phyloP scores from a whole-genome alignment of 2,888 invertebrate species.

The Dioctria linearis region DNA sequence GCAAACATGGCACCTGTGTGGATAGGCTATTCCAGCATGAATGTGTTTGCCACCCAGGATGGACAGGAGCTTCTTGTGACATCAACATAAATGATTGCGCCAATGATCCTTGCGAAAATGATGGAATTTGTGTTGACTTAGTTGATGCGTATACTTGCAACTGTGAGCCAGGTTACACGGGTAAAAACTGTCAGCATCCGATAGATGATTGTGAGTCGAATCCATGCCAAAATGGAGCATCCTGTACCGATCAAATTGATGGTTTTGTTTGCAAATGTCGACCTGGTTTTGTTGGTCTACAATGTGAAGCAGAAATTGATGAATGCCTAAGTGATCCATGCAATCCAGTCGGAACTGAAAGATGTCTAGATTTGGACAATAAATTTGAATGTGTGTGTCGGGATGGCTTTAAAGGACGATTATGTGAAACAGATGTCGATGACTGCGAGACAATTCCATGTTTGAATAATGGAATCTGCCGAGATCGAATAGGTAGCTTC shows the following conservation, averaged over 20 bases:
- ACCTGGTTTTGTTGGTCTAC: constrained; percentile 92
- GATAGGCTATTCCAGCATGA: constrained; percentile 90
- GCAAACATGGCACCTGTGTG: constrained; percentile 93
- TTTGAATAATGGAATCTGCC: constrained; percentile 89
- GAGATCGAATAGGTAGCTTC: constrained; percentile 88
- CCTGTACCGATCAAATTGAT: constrained; percentile 89
- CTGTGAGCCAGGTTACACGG: constrained; percentile 95
- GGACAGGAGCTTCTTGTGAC: constrained; percentile 90
- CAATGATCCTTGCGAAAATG: constrained; percentile 90
- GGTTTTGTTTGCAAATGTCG: constrained; percentile 94
- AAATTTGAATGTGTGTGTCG: constrained; percentile 90
- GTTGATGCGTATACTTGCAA: constrained; percentile 88
- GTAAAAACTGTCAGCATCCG: constrained; percentile 92
- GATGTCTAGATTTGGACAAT: constrained; percentile 90
- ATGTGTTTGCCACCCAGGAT: constrained; percentile 94
- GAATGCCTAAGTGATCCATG: constrained; percentile 94
- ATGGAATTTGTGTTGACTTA: constrained; percentile 91
- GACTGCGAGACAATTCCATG: constrained; percentile 91
- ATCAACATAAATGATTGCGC: constrained; percentile 93
- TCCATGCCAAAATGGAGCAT: constrained; percentile 94
- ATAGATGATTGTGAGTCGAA: constrained; percentile 92
- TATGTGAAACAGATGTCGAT: constrained; percentile 89
- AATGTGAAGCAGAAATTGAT: constrained; percentile 94
- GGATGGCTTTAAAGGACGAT: constrained; percentile 87
- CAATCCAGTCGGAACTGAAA: constrained; percentile 89